These are phyloP conservation scores for Meda fulgida DNA, from an alignment of 2,797 vertebrate species.

Conservation along the genomic window DNA sequence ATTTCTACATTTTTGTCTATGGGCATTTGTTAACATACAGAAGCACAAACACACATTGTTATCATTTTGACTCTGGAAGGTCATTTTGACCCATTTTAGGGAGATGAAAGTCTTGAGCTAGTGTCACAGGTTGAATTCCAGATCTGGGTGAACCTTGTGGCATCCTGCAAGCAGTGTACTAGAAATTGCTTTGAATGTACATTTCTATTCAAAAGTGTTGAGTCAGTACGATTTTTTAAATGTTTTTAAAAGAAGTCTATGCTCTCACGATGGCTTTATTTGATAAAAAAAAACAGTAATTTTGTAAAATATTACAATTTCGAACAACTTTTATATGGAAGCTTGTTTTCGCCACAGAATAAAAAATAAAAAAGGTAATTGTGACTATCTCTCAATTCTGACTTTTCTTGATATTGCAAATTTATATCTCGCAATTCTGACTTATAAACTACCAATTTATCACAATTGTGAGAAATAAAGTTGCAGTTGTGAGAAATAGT, in stretches of 20 bases:
- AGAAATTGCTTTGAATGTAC: not conserved
- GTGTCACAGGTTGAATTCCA: not conserved
- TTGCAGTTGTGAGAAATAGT: too few relatives aligned
- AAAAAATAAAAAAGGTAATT: not conserved
- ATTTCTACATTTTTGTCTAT: not conserved
- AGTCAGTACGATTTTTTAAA: not conserved
- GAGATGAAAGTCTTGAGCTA: not conserved
- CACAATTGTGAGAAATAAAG: not conserved
- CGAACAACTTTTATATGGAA: too few relatives aligned
- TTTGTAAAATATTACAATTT: too few relatives aligned
- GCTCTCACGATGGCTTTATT: not conserved
- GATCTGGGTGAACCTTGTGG: not conserved
- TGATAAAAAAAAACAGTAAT: not conserved
- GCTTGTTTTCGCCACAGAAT: too few relatives aligned
- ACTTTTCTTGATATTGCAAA: not conserved
- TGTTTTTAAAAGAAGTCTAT: not conserved
- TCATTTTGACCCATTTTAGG: not conserved
- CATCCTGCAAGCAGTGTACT: not conserved
- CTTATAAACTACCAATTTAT: too few relatives aligned
- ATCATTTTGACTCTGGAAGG: not conserved
- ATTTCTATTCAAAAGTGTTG: not conserved
- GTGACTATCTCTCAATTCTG: not conserved
- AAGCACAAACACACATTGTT: not conserved
- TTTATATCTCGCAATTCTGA: not conserved
- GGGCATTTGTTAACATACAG: not conserved